Evolutionary conservation across 1,140 invertebrate genomes (phyloP).

Genomic region (Anastatus disparis): DNA sequence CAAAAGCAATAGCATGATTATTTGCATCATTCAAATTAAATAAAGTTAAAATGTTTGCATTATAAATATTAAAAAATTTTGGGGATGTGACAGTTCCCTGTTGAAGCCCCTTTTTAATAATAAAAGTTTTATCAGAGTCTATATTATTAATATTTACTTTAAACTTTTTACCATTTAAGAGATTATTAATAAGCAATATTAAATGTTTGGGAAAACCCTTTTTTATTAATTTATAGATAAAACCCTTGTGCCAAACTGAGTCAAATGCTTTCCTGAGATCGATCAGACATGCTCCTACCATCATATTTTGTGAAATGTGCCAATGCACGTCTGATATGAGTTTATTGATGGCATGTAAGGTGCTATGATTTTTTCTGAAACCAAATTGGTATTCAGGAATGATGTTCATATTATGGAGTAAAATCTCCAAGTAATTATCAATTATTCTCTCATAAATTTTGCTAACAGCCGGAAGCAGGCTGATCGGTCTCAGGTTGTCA

Average conservation of each 20-base stretch:
- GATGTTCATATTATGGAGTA: conserved; percentile 41
- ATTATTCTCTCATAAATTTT: conserved; percentile 47
- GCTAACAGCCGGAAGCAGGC: conserved; percentile 37
- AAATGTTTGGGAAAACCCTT: conserved; percentile 35
- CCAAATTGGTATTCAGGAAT: conserved; percentile 45
- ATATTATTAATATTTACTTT: neutral
- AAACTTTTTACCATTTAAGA: conserved; percentile 29
- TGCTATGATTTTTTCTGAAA: conserved; percentile 39
- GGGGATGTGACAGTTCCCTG: neutral
- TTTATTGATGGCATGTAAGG: conserved; percentile 36
- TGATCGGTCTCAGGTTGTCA: conserved; percentile 14
- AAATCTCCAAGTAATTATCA: conserved; percentile 8
- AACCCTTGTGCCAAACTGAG: conserved; percentile 42
- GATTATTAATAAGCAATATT: conserved; percentile 37
- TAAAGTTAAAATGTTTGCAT: neutral
- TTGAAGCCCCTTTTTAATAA: neutral
- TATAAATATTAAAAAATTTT: neutral
- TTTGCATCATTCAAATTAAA: too few species aligned
- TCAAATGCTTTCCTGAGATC: conserved; percentile 55
- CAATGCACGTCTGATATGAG: conserved; percentile 28
- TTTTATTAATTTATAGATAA: conserved; percentile 45
- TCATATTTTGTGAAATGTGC: conserved; percentile 41
- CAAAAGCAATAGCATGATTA: neutral
- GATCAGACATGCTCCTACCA: conserved; percentile 46
- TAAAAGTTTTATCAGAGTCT: neutral